Evolutionary conservation across 2,888 invertebrate species (phyloP).

Genomic region (Rhogogaster chlorosoma): DNA sequence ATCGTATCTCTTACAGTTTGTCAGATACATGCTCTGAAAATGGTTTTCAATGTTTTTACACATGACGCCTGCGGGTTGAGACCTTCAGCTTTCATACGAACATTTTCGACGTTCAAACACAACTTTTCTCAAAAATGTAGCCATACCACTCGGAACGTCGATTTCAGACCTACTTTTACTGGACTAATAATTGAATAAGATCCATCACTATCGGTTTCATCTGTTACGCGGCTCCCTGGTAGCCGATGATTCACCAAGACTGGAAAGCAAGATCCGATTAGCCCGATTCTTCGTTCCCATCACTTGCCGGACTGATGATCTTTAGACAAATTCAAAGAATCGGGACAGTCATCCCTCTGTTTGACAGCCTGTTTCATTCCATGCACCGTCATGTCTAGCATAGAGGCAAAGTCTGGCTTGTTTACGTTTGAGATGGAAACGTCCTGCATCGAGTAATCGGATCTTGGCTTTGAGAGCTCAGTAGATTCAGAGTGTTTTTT

Average conservation of each 20-base stretch:
- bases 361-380: conserved; percentile 67
- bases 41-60: too few species aligned
- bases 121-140: too few species aligned
- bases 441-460: conserved; percentile 69
- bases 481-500: conserved; percentile 53
- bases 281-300: background rate
- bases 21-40: too few species aligned
- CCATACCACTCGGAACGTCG: too few species aligned
- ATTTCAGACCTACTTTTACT: too few species aligned
- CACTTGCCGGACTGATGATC: conserved; percentile 60
- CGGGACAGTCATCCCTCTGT: conserved; percentile 65
- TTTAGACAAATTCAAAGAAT: conserved; percentile 73
- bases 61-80: too few species aligned
- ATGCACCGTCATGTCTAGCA: conserved; percentile 71
- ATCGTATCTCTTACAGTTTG: too few species aligned
- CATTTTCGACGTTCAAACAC: too few species aligned
- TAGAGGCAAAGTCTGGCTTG: conserved; percentile 66
- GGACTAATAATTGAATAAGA: background rate
- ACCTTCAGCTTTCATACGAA: too few species aligned
- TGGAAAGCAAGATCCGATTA: background rate
- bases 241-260: background rate
- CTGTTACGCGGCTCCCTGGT: background rate
- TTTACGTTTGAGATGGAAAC: conserved; percentile 67
- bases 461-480: conserved; percentile 57
- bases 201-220: background rate